Evolutionary conservation across 1,140 invertebrate species (phyloP), one percentile per base, ranked within the genome.

Genomic region (Gonioctena quinquepunctata): DNA sequence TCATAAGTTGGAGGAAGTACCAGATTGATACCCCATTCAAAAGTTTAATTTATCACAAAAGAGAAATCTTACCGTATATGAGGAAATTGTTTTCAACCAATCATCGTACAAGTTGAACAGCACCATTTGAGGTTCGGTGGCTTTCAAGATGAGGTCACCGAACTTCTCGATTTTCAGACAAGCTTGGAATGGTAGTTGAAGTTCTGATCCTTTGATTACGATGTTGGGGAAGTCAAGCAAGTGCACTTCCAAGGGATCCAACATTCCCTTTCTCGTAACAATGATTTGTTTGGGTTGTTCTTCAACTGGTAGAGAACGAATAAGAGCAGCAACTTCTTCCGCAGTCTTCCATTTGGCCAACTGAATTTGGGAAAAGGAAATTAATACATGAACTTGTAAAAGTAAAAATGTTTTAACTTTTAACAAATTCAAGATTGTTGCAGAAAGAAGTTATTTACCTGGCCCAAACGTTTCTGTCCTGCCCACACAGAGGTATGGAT

Each of bases 401-500:
- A n/a, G n/a, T n/a, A n/a, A n/a, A n/a, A n/a, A n/a, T n/a, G n/a
- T n/a, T n/a, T n/a, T n/a, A n/a, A n/a, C n/a, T n/a, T n/a, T n/a
- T n/a, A n/a, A n/a, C n/a, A n/a, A n/a, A n/a, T n/a, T n/a, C n/a
- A n/a, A n/a, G n/a, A n/a, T n/a, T n/a, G n/a, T n/a, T n/a, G n/a
- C n/a, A n/a, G n/a, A n/a, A n/a, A n/a, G n/a, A 22, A 68, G 18
- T 42, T 33, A 13, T 62, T 73, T 71, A 88, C 86, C 83, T 91
- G 92, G 77, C 94, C 94, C 18, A 96, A 85, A 93, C 94, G 94
- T 83, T 96, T 96, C 82, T 96, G 94, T 54, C 98, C 98, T 11
- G 98, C 97, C 98, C 98, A 99, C 23, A 99, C 98, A 27, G 96
- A 98, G 0, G 98, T 99, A 83, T 99, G 98, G 86, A 99, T 99